Evolutionary conservation across 1,140 invertebrate genomes (phyloP), one percentile per base, ranked within the genome.

Genomic region (Acromyrmex charruanus): DNA sequence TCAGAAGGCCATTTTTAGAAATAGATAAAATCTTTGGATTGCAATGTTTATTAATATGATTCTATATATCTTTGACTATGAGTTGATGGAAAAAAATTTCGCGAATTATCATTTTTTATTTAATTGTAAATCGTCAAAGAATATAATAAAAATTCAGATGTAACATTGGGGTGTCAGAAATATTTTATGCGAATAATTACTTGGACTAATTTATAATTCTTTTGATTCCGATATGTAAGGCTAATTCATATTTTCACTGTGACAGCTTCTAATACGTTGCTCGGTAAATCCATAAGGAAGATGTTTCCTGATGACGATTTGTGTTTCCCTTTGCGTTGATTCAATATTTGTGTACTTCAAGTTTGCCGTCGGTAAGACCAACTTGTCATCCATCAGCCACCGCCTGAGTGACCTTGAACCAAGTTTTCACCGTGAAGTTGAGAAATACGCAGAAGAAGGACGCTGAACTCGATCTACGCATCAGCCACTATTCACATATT

Each of bases 401-500:
- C 77, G 68, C 55, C 53, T n/a, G 18, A 63, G 61, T 85, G 77
- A 91, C 89, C 89, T 91, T 91, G 89, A 53, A 51, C 63, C 65
- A 85, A 69, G 87, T 90, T 87, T 87, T 88, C 89, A 86, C 68
- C 82, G 51, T 49, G 77, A 86, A 69, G 75, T 12, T 49, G 49
- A 68, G 77, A 84, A 82, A 65, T 59, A 28, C 75, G 79, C 75
- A 69, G 53, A 74, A 72, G 61, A 61, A 75, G 87, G 87, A 77
- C 82, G 25, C 66, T 77, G 87, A 91, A 91, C 90, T 63, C 89
- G 74, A 87, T 55, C 59, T 14, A 68, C 53, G 12, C 88, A 82
- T 84, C 84, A 80, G 71, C 85, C 89, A 82, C 86, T 89, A 91
- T 87, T 85, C 87, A 91, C 90, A 92, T 92, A 92, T 92, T 92